Percentiles rank a stretch among this genome's conserved stretches.
Conservation (phyloP, 2,888 invertebrate species). For the Hydroisotoma schaefferi region DNA sequence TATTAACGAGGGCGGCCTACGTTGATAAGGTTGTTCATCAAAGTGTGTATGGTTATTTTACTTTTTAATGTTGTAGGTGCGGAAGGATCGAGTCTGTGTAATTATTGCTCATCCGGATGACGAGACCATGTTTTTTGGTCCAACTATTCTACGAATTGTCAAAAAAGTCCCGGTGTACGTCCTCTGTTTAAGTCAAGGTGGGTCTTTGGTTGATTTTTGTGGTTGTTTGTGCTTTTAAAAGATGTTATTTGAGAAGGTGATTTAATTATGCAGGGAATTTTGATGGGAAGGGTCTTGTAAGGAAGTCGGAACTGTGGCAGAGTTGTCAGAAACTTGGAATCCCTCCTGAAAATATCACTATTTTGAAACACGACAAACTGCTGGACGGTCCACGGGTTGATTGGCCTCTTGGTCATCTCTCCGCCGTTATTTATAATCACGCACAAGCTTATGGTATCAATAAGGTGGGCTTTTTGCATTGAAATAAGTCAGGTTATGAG, state of each 20-base stretch:
- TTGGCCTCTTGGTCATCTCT: conserved; percentile 69
- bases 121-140: conserved; percentile 99
- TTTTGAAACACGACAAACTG: conserved; percentile 58
- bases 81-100: conserved; percentile 5
- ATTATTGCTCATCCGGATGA: conserved; percentile 96
- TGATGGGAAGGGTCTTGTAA: conserved; percentile 61
- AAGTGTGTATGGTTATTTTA: too few relatives aligned
- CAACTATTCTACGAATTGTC: conserved; percentile 69
- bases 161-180: conserved; percentile 68
- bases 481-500: not conserved
- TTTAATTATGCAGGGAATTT: conserved; percentile 60
- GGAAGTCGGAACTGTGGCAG: conserved; percentile 76
- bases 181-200: conserved; percentile 81
- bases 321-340: conserved; percentile 79
- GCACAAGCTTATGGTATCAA: conserved; percentile 73
- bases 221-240: not conserved
- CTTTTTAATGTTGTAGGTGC: not conserved
- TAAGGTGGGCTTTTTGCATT: conserved; percentile 54
- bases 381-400: conserved; percentile 71
- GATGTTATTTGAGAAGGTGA: not conserved
- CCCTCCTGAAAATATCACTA: conserved; percentile 67
- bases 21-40: too few relatives aligned
- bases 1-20: too few relatives aligned
- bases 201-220: not conserved
- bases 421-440: conserved; percentile 62